These are phyloP conservation scores for Actenoides lindsayi DNA, from an alignment of 2,113 vertebrate species.

Conservation along the genomic window DNA sequence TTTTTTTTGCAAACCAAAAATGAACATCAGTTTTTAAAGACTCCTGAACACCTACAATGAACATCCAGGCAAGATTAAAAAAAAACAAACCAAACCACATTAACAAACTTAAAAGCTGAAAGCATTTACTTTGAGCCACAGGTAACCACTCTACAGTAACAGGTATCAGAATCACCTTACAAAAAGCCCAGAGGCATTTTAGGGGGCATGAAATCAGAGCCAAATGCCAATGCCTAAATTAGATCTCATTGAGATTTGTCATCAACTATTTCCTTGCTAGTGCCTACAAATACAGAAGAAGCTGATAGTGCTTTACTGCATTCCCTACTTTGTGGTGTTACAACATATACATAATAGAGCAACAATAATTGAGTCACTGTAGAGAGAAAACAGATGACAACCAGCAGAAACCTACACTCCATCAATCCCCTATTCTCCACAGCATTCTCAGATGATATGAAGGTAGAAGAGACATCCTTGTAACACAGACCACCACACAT, in stretches of 20 bases:
- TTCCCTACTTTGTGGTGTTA: not conserved
- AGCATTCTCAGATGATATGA: not conserved
- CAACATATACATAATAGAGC: not conserved
- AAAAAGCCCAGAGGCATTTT: not conserved
- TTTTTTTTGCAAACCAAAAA: not conserved
- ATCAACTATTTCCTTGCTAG: not conserved
- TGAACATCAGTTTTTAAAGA: not conserved
- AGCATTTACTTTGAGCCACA: not conserved
- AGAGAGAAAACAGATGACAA: not conserved
- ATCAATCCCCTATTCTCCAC: not conserved
- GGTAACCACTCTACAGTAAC: not conserved
- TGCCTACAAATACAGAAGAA: not conserved
- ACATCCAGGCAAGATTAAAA: not conserved
- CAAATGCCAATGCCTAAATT: not conserved
- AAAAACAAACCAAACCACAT: not conserved
- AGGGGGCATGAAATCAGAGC: not conserved
- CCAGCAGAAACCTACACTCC: not conserved
- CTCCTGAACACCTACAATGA: not conserved
- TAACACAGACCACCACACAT: fast-evolving
- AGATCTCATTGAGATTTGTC: not conserved
- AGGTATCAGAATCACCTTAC: not conserved
- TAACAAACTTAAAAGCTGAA: not conserved
- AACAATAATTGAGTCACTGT: not conserved
- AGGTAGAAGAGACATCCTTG: not conserved
- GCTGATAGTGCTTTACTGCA: fast-evolving